Percentiles rank a stretch among this genome's conserved stretches.
Evolutionary conservation across 1,140 invertebrate genomes (phyloP).

Genomic region (Kradibia gibbosae): DNA sequence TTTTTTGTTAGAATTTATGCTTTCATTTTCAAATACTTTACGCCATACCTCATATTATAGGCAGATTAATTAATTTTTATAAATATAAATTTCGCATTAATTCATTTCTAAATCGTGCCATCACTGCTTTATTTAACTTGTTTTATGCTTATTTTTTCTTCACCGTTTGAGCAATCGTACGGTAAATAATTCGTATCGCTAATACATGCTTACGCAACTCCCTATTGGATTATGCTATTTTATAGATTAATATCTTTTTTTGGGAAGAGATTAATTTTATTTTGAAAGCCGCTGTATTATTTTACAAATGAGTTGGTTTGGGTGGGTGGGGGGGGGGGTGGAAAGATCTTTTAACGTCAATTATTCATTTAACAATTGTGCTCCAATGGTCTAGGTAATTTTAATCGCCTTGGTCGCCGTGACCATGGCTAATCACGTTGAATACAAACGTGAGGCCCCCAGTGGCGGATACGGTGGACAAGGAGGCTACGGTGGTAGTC

Average conservation of each 20-base stretch:
- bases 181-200: too few species aligned
- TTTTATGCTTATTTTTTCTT: too few species aligned
- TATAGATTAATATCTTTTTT: not conserved
- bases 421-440: not conserved
- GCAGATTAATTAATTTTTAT: too few species aligned
- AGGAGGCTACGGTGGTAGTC: conserved; percentile 3
- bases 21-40: not conserved
- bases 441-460: not conserved
- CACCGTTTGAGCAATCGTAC: too few species aligned
- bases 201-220: too few species aligned
- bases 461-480: not conserved
- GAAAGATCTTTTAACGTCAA: not conserved
- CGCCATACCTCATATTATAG: not conserved
- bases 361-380: not conserved
- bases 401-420: not conserved
- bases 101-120: too few species aligned
- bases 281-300: too few species aligned
- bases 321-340: too few species aligned
- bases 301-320: too few species aligned
- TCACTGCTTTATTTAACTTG: too few species aligned
- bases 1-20: not conserved
- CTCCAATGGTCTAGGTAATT: not conserved
- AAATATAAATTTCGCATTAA: too few species aligned
- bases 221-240: too few species aligned
- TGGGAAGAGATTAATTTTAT: not conserved